Conservation (phyloP, 2,888 invertebrate genomes). For the Baronia brevicornis region DNA sequence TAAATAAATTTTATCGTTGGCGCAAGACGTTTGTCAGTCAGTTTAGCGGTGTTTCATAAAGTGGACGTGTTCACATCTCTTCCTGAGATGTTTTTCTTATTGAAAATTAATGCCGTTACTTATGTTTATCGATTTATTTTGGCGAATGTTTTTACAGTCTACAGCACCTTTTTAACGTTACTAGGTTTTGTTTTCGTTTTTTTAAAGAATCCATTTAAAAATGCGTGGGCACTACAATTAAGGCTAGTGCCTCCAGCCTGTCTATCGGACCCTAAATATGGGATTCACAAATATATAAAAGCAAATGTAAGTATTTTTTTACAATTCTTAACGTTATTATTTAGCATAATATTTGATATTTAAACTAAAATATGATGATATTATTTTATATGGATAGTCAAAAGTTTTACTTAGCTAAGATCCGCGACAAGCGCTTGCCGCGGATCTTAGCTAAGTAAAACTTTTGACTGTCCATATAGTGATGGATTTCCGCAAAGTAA, state of each 20-base stretch:
- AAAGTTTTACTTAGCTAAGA: too few relatives aligned
- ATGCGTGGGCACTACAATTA: constrained; percentile 16
- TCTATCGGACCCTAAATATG: constrained; percentile 65
- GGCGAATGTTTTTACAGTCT: constrained; percentile 18
- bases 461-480: too few relatives aligned
- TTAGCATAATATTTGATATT: too few relatives aligned
- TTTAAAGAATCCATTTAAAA: constrained; percentile 19
- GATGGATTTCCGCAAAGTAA: too few relatives aligned
- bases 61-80: too few relatives aligned
- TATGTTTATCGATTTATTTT: constrained; percentile 17
- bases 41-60: background rate
- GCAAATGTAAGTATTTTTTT: constrained; percentile 63
- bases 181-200: constrained; percentile 12
- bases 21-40: constrained; percentile 3
- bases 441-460: too few relatives aligned
- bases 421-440: too few relatives aligned
- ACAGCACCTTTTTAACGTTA: constrained; percentile 11
- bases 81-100: background rate
- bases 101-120: constrained; percentile 16
- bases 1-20: too few relatives aligned
- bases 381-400: too few relatives aligned
- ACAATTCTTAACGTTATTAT: background rate
- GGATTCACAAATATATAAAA: constrained; percentile 70
- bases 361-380: too few relatives aligned
- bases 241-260: constrained; percentile 56